These are phyloP conservation scores for Drosophila funebris DNA, from an alignment of 1,140 invertebrate genomes.

Conservation along the genomic window DNA sequence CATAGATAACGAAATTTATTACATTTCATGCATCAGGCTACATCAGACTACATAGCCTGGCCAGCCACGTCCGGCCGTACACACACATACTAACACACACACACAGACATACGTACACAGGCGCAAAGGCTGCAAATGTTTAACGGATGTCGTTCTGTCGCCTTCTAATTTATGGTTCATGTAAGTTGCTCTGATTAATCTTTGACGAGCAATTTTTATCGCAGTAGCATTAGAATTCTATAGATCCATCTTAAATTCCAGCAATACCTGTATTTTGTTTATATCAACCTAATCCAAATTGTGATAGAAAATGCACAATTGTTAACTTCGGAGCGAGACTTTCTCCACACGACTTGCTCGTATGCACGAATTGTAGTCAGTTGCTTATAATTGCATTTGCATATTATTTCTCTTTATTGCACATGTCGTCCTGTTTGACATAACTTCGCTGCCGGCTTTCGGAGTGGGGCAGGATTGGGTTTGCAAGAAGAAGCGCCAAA, in stretches of 20 bases:
- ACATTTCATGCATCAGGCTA: constrained; percentile 79
- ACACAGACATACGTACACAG: constrained; percentile 45
- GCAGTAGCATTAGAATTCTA: constrained; percentile 15
- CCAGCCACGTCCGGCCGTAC: constrained; percentile 47
- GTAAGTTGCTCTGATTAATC: constrained; percentile 76
- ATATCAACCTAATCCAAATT: neutral
- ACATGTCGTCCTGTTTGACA: constrained; percentile 76
- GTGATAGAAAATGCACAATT: neutral
- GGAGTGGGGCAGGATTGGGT: neutral
- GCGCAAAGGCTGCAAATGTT: constrained; percentile 55
- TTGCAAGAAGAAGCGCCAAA: neutral
- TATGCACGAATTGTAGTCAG: constrained; percentile 59
- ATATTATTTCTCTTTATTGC: constrained; percentile 81
- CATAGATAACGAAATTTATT: constrained; percentile 82
- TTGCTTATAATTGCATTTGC: constrained; percentile 81
- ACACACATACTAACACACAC: constrained; percentile 25
- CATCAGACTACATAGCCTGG: constrained; percentile 11
- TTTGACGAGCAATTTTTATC: constrained; percentile 59
- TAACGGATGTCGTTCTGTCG: constrained; percentile 56
- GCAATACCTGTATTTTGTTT: neutral
- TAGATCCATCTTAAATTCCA: constrained; percentile 8
- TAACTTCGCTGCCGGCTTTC: constrained; percentile 40
- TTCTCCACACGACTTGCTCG: no score
- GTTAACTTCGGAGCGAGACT: no score
- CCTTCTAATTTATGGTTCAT: constrained; percentile 77